Evolutionary conservation across 2,797 vertebrate species (phyloP), one percentile per base, ranked within the genome.

Genomic region (Mus minutoides): DNA sequence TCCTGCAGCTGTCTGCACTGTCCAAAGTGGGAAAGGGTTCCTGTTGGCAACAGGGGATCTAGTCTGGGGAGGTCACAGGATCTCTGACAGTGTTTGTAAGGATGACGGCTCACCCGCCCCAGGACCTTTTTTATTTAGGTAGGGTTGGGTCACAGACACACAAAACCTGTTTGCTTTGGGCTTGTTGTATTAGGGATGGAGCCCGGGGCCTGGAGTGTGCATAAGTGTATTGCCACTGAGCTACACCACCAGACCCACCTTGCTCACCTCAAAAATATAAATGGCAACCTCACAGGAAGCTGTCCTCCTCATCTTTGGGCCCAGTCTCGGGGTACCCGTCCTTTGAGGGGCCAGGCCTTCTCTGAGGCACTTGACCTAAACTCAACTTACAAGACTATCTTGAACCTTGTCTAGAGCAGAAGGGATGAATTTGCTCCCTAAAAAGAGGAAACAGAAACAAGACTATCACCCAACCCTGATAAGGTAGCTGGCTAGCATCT

Each of bases 401-500:
- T 58, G 22, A 40, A 79, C 21, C 17, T 88, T 6, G 40, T 37
- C 37, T 43, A 31, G 34, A 46, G 24, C 21, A 77, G 29, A 83
- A 52, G 22, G n/a, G 43, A 40, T 34, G 11, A 86, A 75, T 49
- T 12, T 17, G 0, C 3, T 13, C 31, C 46, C 0, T 6, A 21
- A 73, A 2, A 37, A 49, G 37, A 62, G n/a, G 10, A 56, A 21
- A 11, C 11, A 34, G 26, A 10, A 0, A 9, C 21, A 29, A 24
- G 17, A 40, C 37, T 52, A 34, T 34, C n/a, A 12, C n/a, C 21
- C 22, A 13, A 73, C 46, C 3, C 76, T 0, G 19, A 4, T 0
- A 13, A 19, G 24, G 22, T 17, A 2, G 26, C 31, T 1, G 3
- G 2, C 31, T 1, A 2, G 2, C 1, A 9, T 13, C 34, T n/a